phyloP scores from a whole-genome alignment of 2,797 vertebrate genomes.

The Sternotherus odoratus region DNA sequence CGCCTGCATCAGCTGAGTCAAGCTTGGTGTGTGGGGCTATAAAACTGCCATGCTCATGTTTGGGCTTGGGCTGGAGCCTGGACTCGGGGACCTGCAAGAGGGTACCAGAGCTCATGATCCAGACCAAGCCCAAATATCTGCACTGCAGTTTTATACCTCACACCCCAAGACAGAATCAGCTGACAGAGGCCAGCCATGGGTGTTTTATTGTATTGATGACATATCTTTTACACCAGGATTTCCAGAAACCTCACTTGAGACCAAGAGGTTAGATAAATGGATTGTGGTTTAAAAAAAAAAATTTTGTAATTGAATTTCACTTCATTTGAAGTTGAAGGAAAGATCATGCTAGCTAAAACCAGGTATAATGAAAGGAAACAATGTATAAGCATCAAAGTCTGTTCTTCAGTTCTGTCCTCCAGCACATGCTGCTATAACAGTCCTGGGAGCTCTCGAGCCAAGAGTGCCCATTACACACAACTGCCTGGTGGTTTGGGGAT shows the following conservation, averaged over 20 bases:
- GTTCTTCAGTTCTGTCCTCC: not conserved
- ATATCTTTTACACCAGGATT: not conserved
- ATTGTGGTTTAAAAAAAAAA: not conserved
- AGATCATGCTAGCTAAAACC: not conserved
- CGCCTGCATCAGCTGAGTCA: not conserved
- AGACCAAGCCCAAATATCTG: not conserved
- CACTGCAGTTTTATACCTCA: not conserved
- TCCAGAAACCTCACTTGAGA: not conserved
- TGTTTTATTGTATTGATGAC: not conserved
- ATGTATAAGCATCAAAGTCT: fast-evolving
- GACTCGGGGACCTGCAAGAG: not conserved
- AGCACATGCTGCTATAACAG: not conserved
- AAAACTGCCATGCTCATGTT: not conserved
- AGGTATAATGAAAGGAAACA: not conserved
- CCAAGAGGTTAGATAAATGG: not conserved
- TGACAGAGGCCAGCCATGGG: not conserved
- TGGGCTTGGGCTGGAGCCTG: not conserved
- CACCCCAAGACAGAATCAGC: not conserved
- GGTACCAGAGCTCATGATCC: not conserved
- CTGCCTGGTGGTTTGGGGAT: fast-evolving
- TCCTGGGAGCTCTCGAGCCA: fast-evolving
- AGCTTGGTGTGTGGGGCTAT: not conserved
- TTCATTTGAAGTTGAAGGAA: fast-evolving
- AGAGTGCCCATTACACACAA: fast-evolving
- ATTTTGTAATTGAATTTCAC: not conserved